Conservation (phyloP, 2,113 vertebrate species). For the Myanophis thanlyinensis region DNA sequence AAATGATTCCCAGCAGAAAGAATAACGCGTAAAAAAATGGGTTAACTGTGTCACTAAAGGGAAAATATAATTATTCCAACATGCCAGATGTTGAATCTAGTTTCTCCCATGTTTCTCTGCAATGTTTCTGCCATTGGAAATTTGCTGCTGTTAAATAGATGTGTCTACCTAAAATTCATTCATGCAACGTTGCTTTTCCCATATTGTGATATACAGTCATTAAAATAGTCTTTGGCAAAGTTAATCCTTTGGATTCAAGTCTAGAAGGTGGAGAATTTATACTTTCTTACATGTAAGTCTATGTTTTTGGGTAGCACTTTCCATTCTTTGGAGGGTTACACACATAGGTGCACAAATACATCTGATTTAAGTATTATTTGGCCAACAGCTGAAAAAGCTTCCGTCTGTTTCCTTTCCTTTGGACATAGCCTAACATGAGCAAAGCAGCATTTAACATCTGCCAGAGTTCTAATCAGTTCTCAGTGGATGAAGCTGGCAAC, state of each 20-base stretch:
- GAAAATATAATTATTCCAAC: neutral
- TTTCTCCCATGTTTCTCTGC: neutral
- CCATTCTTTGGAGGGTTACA: neutral
- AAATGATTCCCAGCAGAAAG: neutral
- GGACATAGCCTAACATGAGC: neutral
- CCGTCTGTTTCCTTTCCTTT: slow-evolving; percentile 1
- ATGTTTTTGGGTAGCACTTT: neutral
- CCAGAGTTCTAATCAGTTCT: neutral
- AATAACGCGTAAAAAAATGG: neutral
- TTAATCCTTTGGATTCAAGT: neutral
- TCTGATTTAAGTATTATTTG: neutral
- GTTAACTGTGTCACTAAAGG: neutral
- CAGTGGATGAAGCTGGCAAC: neutral
- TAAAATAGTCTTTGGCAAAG: neutral
- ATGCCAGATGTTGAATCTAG: neutral
- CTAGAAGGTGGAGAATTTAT: neutral
- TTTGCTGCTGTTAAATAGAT: neutral
- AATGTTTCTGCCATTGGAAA: neutral
- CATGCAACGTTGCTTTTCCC: neutral
- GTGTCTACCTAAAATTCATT: neutral
- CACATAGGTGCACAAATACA: neutral
- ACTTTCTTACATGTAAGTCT: neutral
- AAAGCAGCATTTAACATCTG: neutral
- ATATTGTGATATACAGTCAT: neutral
- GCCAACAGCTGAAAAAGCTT: neutral